Conservation (phyloP, 1,140 invertebrate species). For the Zaprionus capensis region DNA sequence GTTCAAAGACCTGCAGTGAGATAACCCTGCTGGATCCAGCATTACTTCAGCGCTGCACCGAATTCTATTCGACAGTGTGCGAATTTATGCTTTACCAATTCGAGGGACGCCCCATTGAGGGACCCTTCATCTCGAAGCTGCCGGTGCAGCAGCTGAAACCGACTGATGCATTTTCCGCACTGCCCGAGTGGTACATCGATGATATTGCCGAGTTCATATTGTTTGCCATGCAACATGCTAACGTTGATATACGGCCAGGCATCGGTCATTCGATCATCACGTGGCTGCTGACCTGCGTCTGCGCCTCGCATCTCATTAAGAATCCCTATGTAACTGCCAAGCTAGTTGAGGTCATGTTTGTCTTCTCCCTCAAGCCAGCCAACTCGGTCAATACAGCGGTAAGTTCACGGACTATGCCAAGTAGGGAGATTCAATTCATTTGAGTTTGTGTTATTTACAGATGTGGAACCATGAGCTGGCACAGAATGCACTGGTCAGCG, state of each 20-base stretch:
- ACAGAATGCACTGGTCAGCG: slow-evolving; percentile 91
- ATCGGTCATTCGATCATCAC: slow-evolving; percentile 93
- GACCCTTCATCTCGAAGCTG: slow-evolving; percentile 82
- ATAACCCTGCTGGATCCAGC: slow-evolving; percentile 93
- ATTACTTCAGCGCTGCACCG: slow-evolving; percentile 90
- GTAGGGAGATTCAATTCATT: not conserved
- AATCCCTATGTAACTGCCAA: slow-evolving; percentile 98
- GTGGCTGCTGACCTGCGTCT: slow-evolving; percentile 95
- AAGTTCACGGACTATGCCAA: slow-evolving; percentile 33
- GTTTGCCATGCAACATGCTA: slow-evolving; percentile 94
- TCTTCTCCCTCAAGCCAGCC: slow-evolving; percentile 92
- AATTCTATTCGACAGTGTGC: slow-evolving; percentile 94
- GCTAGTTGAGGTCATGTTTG: slow-evolving; percentile 96
- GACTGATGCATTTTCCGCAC: slow-evolving; percentile 91
- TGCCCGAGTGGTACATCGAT: slow-evolving; percentile 98
- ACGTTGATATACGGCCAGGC: slow-evolving; percentile 91
- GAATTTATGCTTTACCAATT: slow-evolving; percentile 90
- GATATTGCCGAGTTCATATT: slow-evolving; percentile 98
- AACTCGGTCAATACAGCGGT: slow-evolving; percentile 85
- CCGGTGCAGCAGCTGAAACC: slow-evolving; percentile 87
- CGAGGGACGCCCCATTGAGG: slow-evolving; percentile 84
- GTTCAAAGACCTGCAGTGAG: slow-evolving; percentile 94
- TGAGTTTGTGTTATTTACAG: slow-evolving; percentile 75
- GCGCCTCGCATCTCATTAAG: slow-evolving; percentile 94
- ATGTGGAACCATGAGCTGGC: slow-evolving; percentile 95